Evolutionary conservation across 35 echinoderm and acorn worm species (phyloP).

Genomic region (Strongylocentrotus purpuratus): DNA sequence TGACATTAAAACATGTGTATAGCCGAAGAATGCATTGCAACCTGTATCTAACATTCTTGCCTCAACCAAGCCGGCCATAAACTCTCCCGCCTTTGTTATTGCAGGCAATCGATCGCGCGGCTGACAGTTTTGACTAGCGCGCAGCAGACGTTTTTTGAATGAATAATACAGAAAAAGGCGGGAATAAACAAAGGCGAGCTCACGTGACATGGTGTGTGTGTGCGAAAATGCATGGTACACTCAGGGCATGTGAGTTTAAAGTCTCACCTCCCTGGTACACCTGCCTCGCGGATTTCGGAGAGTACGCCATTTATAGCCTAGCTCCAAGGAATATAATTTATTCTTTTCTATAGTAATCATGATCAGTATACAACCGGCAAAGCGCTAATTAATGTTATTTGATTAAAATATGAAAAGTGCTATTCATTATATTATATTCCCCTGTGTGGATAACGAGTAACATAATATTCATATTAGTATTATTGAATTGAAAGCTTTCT

Average conservation of each 20-base stretch:
- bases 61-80: neutral
- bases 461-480: too few relatives aligned
- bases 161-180: neutral
- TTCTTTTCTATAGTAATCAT: neutral
- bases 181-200: neutral
- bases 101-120: neutral
- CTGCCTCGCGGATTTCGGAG: neutral
- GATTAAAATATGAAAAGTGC: too few relatives aligned
- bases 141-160: neutral
- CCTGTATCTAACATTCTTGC: neutral
- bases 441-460: too few relatives aligned
- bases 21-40: neutral
- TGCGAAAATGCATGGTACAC: neutral
- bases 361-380: too few relatives aligned
- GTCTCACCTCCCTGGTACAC: too few relatives aligned
- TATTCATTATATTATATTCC: too few relatives aligned
- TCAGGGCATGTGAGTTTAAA: too few relatives aligned
- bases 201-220: constrained; percentile 19
- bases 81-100: neutral
- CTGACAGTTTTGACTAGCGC: neutral
- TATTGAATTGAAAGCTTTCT: too few relatives aligned
- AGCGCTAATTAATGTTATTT: too few relatives aligned
- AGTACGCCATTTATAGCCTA: neutral
- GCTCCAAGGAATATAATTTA: neutral
- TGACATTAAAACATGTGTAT: neutral